Conservation (phyloP, 1,140 invertebrate species). For the Sycophila sp. region DNA sequence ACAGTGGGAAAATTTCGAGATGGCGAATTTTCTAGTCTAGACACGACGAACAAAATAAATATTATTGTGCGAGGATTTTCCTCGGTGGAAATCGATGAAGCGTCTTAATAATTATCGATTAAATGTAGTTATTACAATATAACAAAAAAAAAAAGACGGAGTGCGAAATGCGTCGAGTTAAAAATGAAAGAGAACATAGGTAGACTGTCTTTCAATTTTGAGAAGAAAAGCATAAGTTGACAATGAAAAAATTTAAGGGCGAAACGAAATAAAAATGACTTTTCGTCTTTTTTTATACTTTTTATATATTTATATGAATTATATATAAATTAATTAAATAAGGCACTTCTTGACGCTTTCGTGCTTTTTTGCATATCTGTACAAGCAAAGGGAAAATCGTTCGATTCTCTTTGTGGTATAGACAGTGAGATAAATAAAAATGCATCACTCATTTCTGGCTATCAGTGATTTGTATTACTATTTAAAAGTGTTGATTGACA, state of each 20-base stretch:
- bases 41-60: constrained; percentile 36
- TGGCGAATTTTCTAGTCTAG: constrained; percentile 39
- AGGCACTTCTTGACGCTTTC: constrained; percentile 42
- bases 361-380: constrained; percentile 41
- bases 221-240: constrained; percentile 20
- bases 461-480: constrained; percentile 7
- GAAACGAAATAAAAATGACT: constrained; percentile 16
- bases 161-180: constrained; percentile 1
- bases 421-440: constrained; percentile 9
- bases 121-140: constrained; percentile 31
- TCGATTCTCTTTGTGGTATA: constrained; percentile 12
- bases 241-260: constrained; percentile 2
- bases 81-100: constrained; percentile 26
- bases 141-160: constrained; percentile 12
- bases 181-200: neutral
- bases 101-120: constrained; percentile 34
- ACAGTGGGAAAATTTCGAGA: constrained; percentile 22
- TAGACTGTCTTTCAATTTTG: constrained; percentile 38
- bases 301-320: constrained; percentile 42
- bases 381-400: constrained; percentile 8
- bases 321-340: constrained; percentile 39
- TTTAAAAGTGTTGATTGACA: neutral
- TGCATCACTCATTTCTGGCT: neutral
- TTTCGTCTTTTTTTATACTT: constrained; percentile 36
- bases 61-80: constrained; percentile 17